Base-by-base conservation (phyloP, 2,113 vertebrate genomes). In the Progne subis region DNA sequence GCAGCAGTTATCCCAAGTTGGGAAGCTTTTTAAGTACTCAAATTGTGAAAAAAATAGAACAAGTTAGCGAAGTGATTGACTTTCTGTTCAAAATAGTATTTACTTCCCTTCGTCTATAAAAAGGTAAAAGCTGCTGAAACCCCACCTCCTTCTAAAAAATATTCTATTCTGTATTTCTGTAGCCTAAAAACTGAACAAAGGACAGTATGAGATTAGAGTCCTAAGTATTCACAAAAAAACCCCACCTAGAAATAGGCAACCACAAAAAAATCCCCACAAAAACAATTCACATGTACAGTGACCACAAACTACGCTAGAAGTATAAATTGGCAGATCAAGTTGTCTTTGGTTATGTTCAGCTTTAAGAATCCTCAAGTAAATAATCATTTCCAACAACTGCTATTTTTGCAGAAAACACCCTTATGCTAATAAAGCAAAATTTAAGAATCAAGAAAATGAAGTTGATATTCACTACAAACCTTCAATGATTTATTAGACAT, bases 51-150 rank as follows among this genome's bases (percentile, higher is more conserved):
- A 90, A 93, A 93, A 91, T n/a, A 86, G 71, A 92, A 68, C 32
- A 80, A 86, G 34, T 41, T 72, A 79, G 37, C 32, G 18, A 93
- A 88, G 31, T 65, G 82, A 92, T 18, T 90, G 74, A 96, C 80
- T 95, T 89, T 79, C 79, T 83, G 32, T 86, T 92, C 76, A 93
- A 89, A 92, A 88, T 46, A 82, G 49, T 65, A 93, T 92, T 93
- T 68, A 68, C 11, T 71, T 92, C 44, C 19, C 32, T 82, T 75
- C 12, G 20, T 61, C 32, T 87, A 39, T 44, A 71, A 82, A 81
- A 83, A 60, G 28, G 31, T 55, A 63, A 60, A 15, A 82, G 34
- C n/a, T 4, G 7, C 11, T 78, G 47, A 95, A 90, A 79, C 6
- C 6, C 12, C 28, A 76, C 7, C 20, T 65, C 25, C 49, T 29